These are phyloP conservation scores for Saguinus midas DNA, from an alignment of 2,113 vertebrate species.

Conservation along the genomic window DNA sequence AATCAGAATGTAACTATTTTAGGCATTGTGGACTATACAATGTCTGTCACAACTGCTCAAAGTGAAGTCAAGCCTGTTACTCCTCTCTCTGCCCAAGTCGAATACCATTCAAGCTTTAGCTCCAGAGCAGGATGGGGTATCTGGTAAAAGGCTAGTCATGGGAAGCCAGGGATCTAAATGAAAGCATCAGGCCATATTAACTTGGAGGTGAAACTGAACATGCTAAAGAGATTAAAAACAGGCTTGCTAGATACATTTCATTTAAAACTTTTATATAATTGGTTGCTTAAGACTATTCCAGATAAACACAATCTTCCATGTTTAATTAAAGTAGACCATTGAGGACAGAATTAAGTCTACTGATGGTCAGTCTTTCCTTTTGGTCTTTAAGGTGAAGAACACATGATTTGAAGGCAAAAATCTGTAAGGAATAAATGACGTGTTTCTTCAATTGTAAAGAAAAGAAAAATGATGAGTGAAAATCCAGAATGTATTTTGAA, in stretches of 20 bases:
- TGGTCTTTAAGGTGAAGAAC: neutral
- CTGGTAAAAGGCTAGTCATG: neutral
- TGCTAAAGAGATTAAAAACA: neutral
- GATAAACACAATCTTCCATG: neutral
- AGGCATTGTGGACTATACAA: neutral
- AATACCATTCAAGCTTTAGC: neutral
- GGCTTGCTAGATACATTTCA: neutral
- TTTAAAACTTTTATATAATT: neutral
- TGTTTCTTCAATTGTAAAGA: neutral
- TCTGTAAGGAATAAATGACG: neutral
- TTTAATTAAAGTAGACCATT: neutral
- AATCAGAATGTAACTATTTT: neutral
- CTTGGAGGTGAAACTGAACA: neutral
- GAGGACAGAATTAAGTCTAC: neutral
- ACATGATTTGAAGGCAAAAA: neutral
- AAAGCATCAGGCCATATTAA: neutral
- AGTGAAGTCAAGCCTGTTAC: neutral
- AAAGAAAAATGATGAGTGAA: neutral
- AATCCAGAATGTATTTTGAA: neutral
- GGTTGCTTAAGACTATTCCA: neutral
- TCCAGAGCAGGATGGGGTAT: accelerated
- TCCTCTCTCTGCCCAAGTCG: neutral
- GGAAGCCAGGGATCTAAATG: neutral
- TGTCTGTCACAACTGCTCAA: neutral
- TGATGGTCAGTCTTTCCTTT: neutral